A percentile compares a stretch with the other conserved stretches of the same genome.
Conservation (phyloP, 1,140 invertebrate species). For the Caenorhabditis brenneri region DNA sequence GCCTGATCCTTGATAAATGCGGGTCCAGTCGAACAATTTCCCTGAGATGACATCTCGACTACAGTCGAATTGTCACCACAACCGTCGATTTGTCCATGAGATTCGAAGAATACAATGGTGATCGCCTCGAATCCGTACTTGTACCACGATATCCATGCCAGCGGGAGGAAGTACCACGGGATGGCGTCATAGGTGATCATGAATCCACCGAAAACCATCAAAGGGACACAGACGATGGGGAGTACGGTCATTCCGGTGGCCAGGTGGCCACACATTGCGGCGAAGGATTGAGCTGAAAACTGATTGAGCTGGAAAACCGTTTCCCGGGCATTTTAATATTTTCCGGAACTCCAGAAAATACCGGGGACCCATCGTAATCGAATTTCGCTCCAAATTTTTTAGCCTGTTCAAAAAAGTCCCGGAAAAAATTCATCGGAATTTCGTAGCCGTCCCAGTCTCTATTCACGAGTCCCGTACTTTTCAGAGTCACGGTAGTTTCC, state of each 20-base stretch:
- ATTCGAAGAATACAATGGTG: background rate
- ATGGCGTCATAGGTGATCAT: constrained; percentile 87
- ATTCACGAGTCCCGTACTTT: no score
- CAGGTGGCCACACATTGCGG: constrained; percentile 77
- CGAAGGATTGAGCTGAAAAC: constrained; percentile 22
- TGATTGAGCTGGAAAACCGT: no score
- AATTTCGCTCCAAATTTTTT: no score
- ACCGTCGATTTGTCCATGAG: background rate
- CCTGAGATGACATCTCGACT: background rate
- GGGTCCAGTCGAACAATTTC: background rate
- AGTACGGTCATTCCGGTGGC: constrained; percentile 86
- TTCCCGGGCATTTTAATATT: no score
- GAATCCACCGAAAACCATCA: constrained; percentile 91
- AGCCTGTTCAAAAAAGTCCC: no score
- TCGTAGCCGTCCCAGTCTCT: no score
- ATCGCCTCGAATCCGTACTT: constrained; percentile 86
- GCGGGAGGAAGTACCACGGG: constrained; percentile 84
- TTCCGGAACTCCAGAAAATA: no score
- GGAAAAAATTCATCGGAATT: no score
- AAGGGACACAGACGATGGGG: constrained; percentile 87
- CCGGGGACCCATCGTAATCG: no score
- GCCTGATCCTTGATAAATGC: background rate
- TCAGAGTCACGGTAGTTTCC: no score
- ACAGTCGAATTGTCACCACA: background rate
- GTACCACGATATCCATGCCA: constrained; percentile 95